Conservation (phyloP, 2,888 invertebrate species). For the Allophyes oxyacanthae region DNA sequence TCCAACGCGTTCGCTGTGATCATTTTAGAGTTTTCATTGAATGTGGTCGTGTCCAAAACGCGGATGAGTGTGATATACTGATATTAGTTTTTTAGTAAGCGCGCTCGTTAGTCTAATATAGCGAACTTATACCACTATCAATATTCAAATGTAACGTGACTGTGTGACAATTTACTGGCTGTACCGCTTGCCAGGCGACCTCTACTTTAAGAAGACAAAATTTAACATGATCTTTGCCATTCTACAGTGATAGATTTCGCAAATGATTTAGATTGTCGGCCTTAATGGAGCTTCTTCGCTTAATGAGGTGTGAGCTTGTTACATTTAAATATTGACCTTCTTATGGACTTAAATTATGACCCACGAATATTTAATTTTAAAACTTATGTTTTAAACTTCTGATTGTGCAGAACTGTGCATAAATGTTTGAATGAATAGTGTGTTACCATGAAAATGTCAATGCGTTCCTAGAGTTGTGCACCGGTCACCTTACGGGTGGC, state of each 20-base stretch:
- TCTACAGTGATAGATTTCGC: conserved; percentile 57
- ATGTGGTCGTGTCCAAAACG: conserved; percentile 75
- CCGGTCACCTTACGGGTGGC: too few species aligned
- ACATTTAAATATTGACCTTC: conserved; percentile 58
- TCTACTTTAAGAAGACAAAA: conserved; percentile 28
- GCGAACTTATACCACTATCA: conserved; percentile 75
- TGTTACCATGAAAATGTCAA: background rate
- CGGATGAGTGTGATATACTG: conserved; percentile 86
- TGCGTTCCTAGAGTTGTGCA: too few species aligned
- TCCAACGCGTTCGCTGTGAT: conserved; percentile 69
- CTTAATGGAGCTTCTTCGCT: conserved; percentile 54
- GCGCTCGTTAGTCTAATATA: conserved; percentile 80
- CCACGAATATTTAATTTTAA: conserved; percentile 22
- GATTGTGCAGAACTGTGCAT: conserved; percentile 10
- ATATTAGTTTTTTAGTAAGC: conserved; percentile 81
- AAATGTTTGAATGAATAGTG: conserved; percentile 10
- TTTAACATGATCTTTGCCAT: conserved; percentile 50
- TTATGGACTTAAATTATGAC: conserved; percentile 45
- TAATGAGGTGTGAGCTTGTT: conserved; percentile 49
- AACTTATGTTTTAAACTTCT: conserved; percentile 24
- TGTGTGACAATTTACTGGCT: conserved; percentile 70
- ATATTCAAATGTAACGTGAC: conserved; percentile 81
- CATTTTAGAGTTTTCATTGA: conserved; percentile 76
- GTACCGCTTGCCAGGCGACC: conserved; percentile 59
- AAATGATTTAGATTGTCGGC: conserved; percentile 56